Percentiles rank a stretch among this genome's conserved stretches.
phyloP scores from a whole-genome alignment of 2,797 vertebrate genomes.

The Heterohyrax brucei region DNA sequence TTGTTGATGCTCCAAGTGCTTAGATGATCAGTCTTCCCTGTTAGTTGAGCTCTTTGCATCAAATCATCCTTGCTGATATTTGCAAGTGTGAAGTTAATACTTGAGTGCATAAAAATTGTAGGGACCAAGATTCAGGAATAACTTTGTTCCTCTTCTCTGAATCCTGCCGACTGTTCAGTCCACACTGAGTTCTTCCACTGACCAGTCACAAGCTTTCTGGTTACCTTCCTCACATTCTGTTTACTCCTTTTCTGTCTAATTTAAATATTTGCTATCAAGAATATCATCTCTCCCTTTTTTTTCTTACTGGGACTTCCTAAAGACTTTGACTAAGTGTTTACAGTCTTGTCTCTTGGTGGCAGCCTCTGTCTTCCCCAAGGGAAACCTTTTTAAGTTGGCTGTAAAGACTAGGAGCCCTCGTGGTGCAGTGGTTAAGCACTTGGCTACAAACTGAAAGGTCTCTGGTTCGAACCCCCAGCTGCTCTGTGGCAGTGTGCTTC shows the following conservation, averaged over 20 bases:
- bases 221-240: slow-evolving; percentile 95
- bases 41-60: slow-evolving; percentile 94
- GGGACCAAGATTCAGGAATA: slow-evolving; percentile 95
- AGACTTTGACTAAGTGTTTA: slow-evolving; percentile 91
- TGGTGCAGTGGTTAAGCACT: no score
- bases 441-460: no score
- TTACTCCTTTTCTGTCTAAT: slow-evolving; percentile 94
- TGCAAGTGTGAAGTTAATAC: slow-evolving; percentile 91
- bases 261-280: slow-evolving; percentile 92
- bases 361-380: slow-evolving; percentile 82
- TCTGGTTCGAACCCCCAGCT: no score
- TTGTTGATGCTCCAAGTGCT: slow-evolving; percentile 90
- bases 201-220: slow-evolving; percentile 92
- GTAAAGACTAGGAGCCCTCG: not conserved
- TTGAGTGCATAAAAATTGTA: slow-evolving; percentile 95
- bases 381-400: slow-evolving; percentile 92
- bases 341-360: slow-evolving; percentile 90
- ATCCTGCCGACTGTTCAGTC: slow-evolving; percentile 94
- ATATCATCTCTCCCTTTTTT: slow-evolving; percentile 95
- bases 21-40: slow-evolving; percentile 91
- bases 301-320: slow-evolving; percentile 90
- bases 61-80: no score
- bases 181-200: slow-evolving; percentile 94
- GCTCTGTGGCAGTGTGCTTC: no score
- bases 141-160: slow-evolving; percentile 96